These are phyloP conservation scores for Eospalax fontanierii DNA, from an alignment of 2,797 vertebrate species.

Conservation along the genomic window DNA sequence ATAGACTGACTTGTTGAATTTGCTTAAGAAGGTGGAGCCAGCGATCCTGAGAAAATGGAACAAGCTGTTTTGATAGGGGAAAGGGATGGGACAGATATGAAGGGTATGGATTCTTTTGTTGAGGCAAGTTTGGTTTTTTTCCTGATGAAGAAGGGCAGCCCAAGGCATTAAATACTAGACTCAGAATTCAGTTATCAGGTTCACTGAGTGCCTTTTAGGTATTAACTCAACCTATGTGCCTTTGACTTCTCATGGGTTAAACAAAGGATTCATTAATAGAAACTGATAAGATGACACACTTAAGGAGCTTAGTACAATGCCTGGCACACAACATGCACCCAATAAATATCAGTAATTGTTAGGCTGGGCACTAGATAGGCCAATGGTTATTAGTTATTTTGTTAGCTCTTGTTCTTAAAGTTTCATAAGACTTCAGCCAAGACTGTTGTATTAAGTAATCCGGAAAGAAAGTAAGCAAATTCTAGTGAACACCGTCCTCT, in stretches of 20 bases:
- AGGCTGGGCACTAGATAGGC: neutral
- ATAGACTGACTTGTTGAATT: neutral
- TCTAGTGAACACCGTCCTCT: neutral
- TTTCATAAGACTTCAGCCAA: neutral
- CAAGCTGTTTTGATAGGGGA: neutral
- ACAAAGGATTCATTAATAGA: neutral
- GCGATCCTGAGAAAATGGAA: constrained; percentile 3
- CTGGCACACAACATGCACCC: neutral
- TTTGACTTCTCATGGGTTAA: neutral
- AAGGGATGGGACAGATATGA: neutral
- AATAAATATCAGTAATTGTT: neutral
- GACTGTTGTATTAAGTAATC: neutral
- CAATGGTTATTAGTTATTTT: neutral
- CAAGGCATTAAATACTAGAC: neutral
- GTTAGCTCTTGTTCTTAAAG: constrained; percentile 4
- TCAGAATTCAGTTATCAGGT: neutral
- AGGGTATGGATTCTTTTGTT: neutral
- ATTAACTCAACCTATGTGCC: neutral
- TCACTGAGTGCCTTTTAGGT: neutral
- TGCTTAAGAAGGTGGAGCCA: neutral
- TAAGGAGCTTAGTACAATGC: constrained; percentile 11
- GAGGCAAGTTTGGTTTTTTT: neutral
- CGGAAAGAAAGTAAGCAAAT: neutral
- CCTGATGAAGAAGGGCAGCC: neutral
- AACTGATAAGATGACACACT: neutral